phyloP scores from a whole-genome alignment of 1,140 invertebrate species.

The Tetramorium alpestre region DNA sequence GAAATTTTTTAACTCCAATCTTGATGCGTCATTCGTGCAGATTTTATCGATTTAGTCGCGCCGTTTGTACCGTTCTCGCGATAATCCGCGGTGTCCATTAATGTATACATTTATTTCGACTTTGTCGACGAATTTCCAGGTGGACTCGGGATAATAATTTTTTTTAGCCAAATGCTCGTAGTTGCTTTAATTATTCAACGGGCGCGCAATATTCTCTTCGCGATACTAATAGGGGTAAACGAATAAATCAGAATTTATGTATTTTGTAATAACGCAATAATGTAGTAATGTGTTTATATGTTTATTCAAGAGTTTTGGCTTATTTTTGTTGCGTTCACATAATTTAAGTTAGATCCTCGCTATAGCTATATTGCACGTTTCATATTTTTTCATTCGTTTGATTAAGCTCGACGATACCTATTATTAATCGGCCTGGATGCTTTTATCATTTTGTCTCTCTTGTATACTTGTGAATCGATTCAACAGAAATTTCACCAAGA shows the following conservation, averaged over 20 bases:
- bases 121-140: constrained; percentile 6
- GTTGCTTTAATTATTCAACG: constrained; percentile 32
- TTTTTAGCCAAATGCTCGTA: background rate
- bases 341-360: background rate
- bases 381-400: constrained; percentile 5
- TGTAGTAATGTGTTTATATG: background rate
- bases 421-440: background rate
- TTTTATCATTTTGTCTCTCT: background rate
- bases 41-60: constrained; percentile 62
- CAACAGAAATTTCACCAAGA: background rate
- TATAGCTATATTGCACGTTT: background rate
- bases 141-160: constrained; percentile 27
- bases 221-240: constrained; percentile 10
- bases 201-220: background rate
- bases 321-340: background rate
- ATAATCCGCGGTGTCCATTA: constrained; percentile 32
- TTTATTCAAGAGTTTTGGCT: background rate
- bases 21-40: constrained; percentile 40
- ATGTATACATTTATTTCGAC: constrained; percentile 15
- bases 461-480: background rate
- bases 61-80: constrained; percentile 21
- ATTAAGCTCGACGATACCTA: background rate
- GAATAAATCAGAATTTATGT: constrained; percentile 29
- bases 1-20: constrained; percentile 61
- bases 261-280: background rate